phyloP scores from a whole-genome alignment of 30 jellyfish, hydroid and myxozoan genomes.

The Nemopilema nomurai region DNA sequence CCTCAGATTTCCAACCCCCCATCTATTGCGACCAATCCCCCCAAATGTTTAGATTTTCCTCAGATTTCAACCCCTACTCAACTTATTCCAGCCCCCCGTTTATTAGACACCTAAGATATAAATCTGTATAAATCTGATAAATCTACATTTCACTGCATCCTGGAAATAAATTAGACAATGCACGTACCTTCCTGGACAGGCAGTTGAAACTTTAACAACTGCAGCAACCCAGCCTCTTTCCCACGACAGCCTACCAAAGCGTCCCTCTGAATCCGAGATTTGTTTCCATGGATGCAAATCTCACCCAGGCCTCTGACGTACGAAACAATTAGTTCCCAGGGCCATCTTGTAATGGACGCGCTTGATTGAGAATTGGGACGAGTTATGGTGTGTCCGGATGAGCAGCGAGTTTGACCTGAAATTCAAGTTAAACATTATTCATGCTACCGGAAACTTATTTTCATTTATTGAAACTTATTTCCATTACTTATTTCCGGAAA shows the following conservation, averaged over 20 bases:
- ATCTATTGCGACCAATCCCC: no score
- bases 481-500: no score
- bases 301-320: slow-evolving; percentile 56
- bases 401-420: background rate
- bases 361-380: slow-evolving; percentile 39
- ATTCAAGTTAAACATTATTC: background rate
- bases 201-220: slow-evolving; percentile 38
- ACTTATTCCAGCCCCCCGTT: no score
- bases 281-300: slow-evolving; percentile 42
- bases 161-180: no score
- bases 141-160: no score
- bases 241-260: slow-evolving; percentile 46
- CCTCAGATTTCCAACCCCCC: no score
- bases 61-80: no score
- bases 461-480: no score
- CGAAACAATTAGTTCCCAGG: slow-evolving; percentile 57
- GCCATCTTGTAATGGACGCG: slow-evolving; percentile 48
- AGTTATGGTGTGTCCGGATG: slow-evolving; percentile 16
- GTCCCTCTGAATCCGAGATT: slow-evolving; percentile 38
- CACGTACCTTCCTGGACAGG: slow-evolving; percentile 13
- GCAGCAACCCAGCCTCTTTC: slow-evolving; percentile 44
- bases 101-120: no score
- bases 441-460: no score
- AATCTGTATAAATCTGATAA: no score
- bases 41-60: no score